Percentiles rank a stretch among this genome's conserved stretches.
phyloP scores from a whole-genome alignment of 2,888 invertebrate genomes.

The Creontiades dilutus region DNA sequence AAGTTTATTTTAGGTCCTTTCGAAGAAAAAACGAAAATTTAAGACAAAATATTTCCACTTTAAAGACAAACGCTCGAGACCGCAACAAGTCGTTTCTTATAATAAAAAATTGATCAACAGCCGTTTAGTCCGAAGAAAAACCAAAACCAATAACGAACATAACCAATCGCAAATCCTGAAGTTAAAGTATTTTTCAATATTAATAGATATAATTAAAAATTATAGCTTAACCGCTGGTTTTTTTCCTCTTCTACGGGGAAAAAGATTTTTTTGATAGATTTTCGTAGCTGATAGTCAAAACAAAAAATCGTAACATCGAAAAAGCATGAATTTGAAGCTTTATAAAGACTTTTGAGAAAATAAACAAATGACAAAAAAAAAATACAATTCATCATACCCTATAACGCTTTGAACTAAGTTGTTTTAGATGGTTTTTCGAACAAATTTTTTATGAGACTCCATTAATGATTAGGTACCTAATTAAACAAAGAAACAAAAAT shows the following conservation, averaged over 20 bases:
- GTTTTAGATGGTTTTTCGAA: slow-evolving; percentile 11
- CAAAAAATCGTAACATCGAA: slow-evolving; percentile 41
- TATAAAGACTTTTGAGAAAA: slow-evolving; percentile 38
- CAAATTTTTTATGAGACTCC: background rate
- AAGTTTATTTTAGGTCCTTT: too few species aligned
- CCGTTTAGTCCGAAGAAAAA: too few species aligned
- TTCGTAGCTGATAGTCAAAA: slow-evolving; percentile 38
- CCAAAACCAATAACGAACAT: background rate
- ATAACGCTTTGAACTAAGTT: slow-evolving; percentile 41
- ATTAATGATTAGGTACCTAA: background rate
- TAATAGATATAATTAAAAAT: background rate
- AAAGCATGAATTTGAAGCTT: slow-evolving; percentile 52
- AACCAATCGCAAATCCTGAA: background rate
- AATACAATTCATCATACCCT: background rate
- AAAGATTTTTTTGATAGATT: background rate
- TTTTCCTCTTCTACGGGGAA: slow-evolving; percentile 15
- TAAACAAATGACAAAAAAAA: background rate
- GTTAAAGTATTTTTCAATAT: slow-evolving; percentile 24
- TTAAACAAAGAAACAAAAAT: background rate
- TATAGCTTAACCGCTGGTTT: background rate
- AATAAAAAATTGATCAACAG: too few species aligned
- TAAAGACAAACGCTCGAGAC: too few species aligned
- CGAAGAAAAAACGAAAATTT: too few species aligned
- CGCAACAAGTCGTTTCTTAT: too few species aligned
- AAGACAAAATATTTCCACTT: too few species aligned